Conservation (phyloP, 2,797 vertebrate species). For the Tauraco hartlaubi region DNA sequence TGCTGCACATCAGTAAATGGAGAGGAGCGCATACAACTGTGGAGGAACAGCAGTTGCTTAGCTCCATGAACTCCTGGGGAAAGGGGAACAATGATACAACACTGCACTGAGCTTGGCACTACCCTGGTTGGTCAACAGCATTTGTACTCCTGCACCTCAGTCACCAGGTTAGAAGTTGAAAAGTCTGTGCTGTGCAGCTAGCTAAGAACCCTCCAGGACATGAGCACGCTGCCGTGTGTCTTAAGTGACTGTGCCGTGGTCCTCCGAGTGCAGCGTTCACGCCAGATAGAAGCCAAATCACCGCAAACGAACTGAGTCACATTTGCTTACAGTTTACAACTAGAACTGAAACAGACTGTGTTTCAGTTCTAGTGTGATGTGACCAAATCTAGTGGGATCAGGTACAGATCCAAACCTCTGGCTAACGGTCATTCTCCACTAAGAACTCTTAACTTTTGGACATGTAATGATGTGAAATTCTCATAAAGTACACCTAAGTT, state of each 20-base stretch:
- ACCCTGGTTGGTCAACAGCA: not conserved
- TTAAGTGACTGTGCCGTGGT: not conserved
- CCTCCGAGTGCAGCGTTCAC: not conserved
- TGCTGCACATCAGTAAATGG: not conserved
- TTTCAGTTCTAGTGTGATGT: not conserved
- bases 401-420: not conserved
- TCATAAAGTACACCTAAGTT: not conserved
- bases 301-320: not conserved
- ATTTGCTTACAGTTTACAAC: not conserved
- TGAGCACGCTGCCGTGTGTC: not conserved
- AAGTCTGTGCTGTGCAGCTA: not conserved
- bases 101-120: not conserved
- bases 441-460: not conserved
- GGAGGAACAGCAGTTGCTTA: not conserved
- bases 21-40: not conserved
- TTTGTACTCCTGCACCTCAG: not conserved
- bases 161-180: not conserved
- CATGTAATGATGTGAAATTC: not conserved
- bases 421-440: not conserved
- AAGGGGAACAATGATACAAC: not conserved
- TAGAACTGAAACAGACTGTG: not conserved
- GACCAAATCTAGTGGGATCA: not conserved
- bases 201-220: not conserved
- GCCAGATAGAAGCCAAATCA: not conserved
- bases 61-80: not conserved